Evolutionary conservation across 2,113 vertebrate genomes (phyloP).

Genomic region (Myrmophylax atrothorax): DNA sequence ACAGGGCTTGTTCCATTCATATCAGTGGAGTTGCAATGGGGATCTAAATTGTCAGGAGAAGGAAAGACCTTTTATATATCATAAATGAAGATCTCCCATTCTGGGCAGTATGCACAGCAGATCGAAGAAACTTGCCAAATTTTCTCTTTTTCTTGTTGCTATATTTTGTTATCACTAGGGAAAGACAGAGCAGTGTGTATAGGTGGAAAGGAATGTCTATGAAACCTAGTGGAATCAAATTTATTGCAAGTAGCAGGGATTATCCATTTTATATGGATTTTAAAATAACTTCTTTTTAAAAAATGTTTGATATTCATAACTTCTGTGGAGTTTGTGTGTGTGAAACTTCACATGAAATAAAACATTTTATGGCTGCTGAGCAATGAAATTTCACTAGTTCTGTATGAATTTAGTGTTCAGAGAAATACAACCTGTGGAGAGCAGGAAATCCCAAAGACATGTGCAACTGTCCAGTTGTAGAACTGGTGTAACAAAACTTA

Average conservation of each 20-base stretch:
- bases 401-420: neutral
- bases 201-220: neutral
- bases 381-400: neutral
- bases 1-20: neutral
- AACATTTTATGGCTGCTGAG: neutral
- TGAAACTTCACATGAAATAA: neutral
- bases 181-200: neutral
- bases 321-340: neutral
- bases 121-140: neutral
- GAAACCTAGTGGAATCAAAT: neutral
- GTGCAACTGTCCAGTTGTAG: neutral
- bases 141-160: neutral
- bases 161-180: neutral
- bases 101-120: neutral
- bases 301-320: neutral
- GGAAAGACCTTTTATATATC: neutral
- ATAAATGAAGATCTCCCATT: neutral
- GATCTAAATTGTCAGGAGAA: neutral
- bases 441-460: neutral
- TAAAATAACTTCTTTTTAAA: neutral
- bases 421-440: neutral
- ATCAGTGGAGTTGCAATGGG: neutral
- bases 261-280: neutral
- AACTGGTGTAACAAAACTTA: neutral
- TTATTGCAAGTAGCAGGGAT: neutral